Evolutionary conservation across 2,888 invertebrate genomes (phyloP).

Genomic region (Himalopsyche japonica): DNA sequence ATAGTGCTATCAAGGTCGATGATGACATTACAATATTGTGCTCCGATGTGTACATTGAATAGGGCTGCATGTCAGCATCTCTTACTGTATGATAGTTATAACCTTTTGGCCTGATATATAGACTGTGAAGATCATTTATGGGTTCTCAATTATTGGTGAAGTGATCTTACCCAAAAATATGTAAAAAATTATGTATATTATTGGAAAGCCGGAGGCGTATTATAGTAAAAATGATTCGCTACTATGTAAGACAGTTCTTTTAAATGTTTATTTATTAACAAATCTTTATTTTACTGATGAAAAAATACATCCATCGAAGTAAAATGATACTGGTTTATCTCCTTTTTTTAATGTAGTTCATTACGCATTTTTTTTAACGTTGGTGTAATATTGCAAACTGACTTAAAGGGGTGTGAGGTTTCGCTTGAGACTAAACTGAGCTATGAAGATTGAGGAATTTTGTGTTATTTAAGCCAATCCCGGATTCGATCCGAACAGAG

Average conservation of each 20-base stretch:
- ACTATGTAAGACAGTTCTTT: neutral
- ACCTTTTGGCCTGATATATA: neutral
- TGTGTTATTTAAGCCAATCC: neutral
- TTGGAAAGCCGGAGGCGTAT: too few relatives aligned
- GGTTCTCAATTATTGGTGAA: too few relatives aligned
- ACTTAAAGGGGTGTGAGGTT: too few relatives aligned
- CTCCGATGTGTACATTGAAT: neutral
- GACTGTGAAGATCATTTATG: neutral
- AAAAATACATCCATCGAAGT: too few relatives aligned
- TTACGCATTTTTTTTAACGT: too few relatives aligned
- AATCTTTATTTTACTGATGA: neutral
- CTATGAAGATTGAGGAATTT: too few relatives aligned
- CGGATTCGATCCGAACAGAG: neutral
- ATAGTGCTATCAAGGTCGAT: neutral
- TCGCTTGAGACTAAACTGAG: too few relatives aligned
- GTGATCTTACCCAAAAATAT: neutral
- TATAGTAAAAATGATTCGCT: neutral
- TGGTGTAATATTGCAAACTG: too few relatives aligned
- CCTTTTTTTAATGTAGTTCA: too few relatives aligned
- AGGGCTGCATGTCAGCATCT: neutral
- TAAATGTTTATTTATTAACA: neutral
- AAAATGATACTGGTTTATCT: too few relatives aligned
- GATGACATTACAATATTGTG: neutral
- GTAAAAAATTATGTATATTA: neutral
- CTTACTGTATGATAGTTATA: neutral